Evolutionary conservation across 2,888 invertebrate genomes (phyloP).

Genomic region (Dexiosoma caninum): DNA sequence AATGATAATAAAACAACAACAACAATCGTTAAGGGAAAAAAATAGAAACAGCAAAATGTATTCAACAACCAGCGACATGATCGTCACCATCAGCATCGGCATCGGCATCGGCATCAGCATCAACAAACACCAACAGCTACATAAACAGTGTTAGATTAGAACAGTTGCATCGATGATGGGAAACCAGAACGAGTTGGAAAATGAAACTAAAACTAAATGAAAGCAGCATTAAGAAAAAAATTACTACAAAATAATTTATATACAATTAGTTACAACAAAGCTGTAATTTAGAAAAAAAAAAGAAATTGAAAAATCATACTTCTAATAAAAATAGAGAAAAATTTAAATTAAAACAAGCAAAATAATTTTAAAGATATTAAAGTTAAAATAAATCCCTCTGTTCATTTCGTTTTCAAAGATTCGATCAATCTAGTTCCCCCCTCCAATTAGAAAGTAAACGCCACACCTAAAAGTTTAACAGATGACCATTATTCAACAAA

Average conservation of each 20-base stretch:
- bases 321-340: slow-evolving; percentile 56
- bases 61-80: slow-evolving; percentile 24
- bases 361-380: slow-evolving; percentile 42
- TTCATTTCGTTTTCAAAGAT: slow-evolving; percentile 31
- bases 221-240: slow-evolving; percentile 53
- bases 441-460: neutral
- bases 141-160: slow-evolving; percentile 19
- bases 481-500: slow-evolving; percentile 17
- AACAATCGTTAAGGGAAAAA: slow-evolving; percentile 25
- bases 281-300: slow-evolving; percentile 59
- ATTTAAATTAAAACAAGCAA: slow-evolving; percentile 33
- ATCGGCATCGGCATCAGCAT: slow-evolving; percentile 19
- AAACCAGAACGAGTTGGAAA: slow-evolving; percentile 30
- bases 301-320: slow-evolving; percentile 35
- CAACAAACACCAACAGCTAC: slow-evolving; percentile 9
- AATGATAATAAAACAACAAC: slow-evolving; percentile 56
- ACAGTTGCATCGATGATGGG: slow-evolving; percentile 25
- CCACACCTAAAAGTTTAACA: neutral
- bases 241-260: slow-evolving; percentile 63
- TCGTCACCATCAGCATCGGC: slow-evolving; percentile 20
- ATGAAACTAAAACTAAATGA: slow-evolving; percentile 40
- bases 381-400: slow-evolving; percentile 9
- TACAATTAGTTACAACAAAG: slow-evolving; percentile 65
- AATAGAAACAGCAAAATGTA: slow-evolving; percentile 20
- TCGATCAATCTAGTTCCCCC: slow-evolving; percentile 16